A percentile compares a stretch with the other conserved stretches of the same genome.
Evolutionary conservation across 2,888 invertebrate genomes (phyloP).

Genomic region (Fragum sueziense): DNA sequence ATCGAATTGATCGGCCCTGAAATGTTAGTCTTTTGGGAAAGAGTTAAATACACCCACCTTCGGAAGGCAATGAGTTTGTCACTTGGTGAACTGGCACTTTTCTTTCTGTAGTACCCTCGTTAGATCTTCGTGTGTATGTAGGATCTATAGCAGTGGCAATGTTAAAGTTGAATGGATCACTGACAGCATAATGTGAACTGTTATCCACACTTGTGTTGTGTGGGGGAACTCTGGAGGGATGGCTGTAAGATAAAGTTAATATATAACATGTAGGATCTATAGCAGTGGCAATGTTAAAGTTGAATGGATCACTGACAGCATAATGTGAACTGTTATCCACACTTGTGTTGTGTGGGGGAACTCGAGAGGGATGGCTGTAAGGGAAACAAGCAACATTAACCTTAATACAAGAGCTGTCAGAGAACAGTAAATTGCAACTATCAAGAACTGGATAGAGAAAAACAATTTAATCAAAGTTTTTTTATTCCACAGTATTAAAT

Average conservation of each 20-base stretch:
- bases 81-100: conserved; percentile 65
- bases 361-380: neutral
- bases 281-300: conserved; percentile 76
- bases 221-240: conserved; percentile 1
- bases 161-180: conserved; percentile 71
- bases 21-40: too few relatives aligned
- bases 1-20: too few relatives aligned
- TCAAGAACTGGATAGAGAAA: too few relatives aligned
- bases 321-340: conserved; percentile 60
- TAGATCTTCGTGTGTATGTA: conserved; percentile 68
- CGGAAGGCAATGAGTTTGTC: conserved; percentile 66
- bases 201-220: conserved; percentile 49
- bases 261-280: conserved; percentile 78
- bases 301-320: conserved; percentile 68
- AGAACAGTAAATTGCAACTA: too few relatives aligned
- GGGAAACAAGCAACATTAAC: too few relatives aligned
- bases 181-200: conserved; percentile 67
- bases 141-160: conserved; percentile 78
- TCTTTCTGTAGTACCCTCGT: conserved; percentile 56
- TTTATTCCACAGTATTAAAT: too few relatives aligned
- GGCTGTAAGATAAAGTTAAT: conserved; percentile 15
- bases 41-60: conserved; percentile 51
- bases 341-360: conserved; percentile 39
- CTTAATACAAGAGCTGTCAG: too few relatives aligned
- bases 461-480: too few relatives aligned